Percentiles rank a stretch among this genome's conserved stretches.
phyloP scores from a whole-genome alignment of 2,888 invertebrate species.

The Calameuta pallipes region DNA sequence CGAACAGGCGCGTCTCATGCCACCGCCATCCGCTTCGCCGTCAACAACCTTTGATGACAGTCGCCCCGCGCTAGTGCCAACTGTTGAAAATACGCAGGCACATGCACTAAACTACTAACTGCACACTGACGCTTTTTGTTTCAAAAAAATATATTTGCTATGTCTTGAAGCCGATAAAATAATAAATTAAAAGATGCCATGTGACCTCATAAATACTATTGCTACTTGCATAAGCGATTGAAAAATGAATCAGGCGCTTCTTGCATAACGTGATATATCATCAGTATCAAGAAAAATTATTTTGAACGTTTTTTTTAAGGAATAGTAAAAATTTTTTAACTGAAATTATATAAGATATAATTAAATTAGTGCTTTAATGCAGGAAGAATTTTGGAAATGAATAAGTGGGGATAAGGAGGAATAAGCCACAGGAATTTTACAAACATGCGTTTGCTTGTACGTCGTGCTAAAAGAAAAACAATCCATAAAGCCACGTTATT shows the following conservation, averaged over 20 bases:
- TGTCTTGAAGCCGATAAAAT: neutral
- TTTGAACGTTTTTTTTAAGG: neutral
- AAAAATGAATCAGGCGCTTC: neutral
- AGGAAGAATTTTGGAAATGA: neutral
- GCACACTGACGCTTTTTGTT: neutral
- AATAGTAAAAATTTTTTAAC: neutral
- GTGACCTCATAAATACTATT: neutral
- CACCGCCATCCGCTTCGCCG: conserved; percentile 68
- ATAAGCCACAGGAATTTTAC: conserved; percentile 23
- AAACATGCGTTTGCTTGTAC: conserved; percentile 36
- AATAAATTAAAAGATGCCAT: neutral
- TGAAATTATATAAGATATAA: conserved; percentile 1
- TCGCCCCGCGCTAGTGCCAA: conserved; percentile 60
- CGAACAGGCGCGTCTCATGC: conserved; percentile 83
- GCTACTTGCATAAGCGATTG: neutral
- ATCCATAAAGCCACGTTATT: conserved; percentile 10
- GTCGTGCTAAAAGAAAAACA: conserved; percentile 45
- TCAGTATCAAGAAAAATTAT: neutral
- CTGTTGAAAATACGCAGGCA: conserved; percentile 56
- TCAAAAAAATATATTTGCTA: neutral
- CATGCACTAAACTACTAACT: conserved; percentile 55
- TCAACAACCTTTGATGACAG: conserved; percentile 60
- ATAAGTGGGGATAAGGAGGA: neutral
- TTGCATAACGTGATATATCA: neutral
- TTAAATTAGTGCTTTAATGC: neutral